A percentile compares a stretch with the other conserved stretches of the same genome.
Conservation (phyloP, 2,888 invertebrate genomes). For the Craniophora ligustri region DNA sequence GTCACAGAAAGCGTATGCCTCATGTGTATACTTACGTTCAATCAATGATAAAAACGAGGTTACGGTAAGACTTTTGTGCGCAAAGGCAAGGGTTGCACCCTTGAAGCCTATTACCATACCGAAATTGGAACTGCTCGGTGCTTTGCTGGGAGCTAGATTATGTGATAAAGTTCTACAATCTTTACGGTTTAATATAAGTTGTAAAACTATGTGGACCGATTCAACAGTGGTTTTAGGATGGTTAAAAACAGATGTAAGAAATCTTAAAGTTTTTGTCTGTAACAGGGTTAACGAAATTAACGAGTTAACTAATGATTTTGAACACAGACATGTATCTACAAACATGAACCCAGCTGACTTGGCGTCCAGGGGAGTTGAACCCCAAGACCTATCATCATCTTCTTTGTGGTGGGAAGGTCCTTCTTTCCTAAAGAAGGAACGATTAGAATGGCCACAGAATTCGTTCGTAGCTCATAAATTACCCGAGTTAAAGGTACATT, state of each 20-base stretch:
- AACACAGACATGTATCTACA: constrained; percentile 51
- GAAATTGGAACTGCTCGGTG: constrained; percentile 53
- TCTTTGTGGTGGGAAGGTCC: constrained; percentile 51
- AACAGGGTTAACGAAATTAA: constrained; percentile 20
- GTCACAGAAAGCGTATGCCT: too few relatives aligned
- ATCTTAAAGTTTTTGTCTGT: constrained; percentile 9
- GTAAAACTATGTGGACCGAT: constrained; percentile 13
- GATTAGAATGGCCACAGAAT: constrained; percentile 23
- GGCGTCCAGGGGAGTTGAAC: constrained; percentile 44
- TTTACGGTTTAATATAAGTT: not conserved
- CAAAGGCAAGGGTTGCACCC: constrained; percentile 44
- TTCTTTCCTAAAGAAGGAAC: constrained; percentile 17
- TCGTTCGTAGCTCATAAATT: not conserved
- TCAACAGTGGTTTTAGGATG: constrained; percentile 18
- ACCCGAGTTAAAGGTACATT: constrained; percentile 21
- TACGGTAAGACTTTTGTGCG: constrained; percentile 31
- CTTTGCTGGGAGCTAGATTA: constrained; percentile 41
- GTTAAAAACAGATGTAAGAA: not conserved
- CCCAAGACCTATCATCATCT: constrained; percentile 9
- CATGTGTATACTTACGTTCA: constrained; percentile 9
- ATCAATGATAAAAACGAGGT: constrained; percentile 1
- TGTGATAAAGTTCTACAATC: constrained; percentile 25
- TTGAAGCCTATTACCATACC: constrained; percentile 45
- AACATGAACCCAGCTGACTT: constrained; percentile 52
- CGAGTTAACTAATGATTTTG: constrained; percentile 1